These are phyloP conservation scores for Pogoniulus pusillus DNA, from an alignment of 2,797 vertebrate species.

Conservation along the genomic window DNA sequence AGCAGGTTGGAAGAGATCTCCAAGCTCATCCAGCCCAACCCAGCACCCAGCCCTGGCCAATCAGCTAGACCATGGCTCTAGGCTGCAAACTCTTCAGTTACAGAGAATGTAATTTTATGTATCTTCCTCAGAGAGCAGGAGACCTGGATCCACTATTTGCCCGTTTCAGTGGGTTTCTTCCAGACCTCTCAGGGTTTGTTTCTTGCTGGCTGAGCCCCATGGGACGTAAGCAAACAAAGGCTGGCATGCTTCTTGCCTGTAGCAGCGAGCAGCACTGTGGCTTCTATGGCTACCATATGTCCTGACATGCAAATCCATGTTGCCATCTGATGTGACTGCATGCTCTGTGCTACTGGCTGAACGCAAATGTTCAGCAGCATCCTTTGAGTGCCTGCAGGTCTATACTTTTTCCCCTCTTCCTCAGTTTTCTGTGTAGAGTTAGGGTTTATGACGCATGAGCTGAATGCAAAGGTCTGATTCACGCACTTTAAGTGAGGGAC, in stretches of 20 bases:
- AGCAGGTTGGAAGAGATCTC: too few relatives aligned
- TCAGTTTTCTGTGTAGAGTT: not conserved
- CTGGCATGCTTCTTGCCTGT: not conserved
- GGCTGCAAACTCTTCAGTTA: not conserved
- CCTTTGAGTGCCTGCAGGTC: not conserved
- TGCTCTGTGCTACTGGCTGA: not conserved
- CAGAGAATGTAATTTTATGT: not conserved
- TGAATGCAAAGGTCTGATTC: not conserved
- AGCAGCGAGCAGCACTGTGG: not conserved
- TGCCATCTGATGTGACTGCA: conserved; percentile 23
- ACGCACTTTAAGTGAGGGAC: not conserved
- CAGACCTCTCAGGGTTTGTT: not conserved
- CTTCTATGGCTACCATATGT: conserved; percentile 32
- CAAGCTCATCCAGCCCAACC: too few relatives aligned
- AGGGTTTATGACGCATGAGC: not conserved
- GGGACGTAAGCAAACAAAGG: conserved; percentile 16
- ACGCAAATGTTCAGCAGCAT: not conserved
- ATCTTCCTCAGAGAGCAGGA: not conserved
- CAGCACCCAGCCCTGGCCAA: too few relatives aligned
- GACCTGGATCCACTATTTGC: not conserved
- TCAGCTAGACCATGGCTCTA: too few relatives aligned
- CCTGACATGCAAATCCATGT: not conserved
- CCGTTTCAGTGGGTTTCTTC: not conserved
- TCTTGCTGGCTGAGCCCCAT: not conserved
- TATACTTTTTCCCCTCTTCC: not conserved